phyloP scores from a whole-genome alignment of 1,140 invertebrate genomes.

The Cotesia typhae region DNA sequence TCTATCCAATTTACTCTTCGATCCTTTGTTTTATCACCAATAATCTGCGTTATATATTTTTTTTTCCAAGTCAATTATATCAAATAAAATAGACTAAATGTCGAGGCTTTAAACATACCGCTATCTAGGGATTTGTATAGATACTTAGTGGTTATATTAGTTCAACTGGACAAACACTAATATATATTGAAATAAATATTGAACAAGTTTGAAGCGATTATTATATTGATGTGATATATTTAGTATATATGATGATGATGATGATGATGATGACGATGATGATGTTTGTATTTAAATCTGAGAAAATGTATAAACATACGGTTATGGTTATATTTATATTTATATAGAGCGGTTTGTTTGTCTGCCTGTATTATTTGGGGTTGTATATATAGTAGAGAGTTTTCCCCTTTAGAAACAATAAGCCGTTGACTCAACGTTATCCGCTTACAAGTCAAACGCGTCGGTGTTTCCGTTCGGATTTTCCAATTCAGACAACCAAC shows the following conservation, averaged over 20 bases:
- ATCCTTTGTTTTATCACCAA: conserved; percentile 23
- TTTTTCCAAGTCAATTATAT: too few species aligned
- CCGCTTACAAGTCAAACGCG: conserved; percentile 65
- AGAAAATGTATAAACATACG: conserved; percentile 15
- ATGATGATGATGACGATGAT: too few species aligned
- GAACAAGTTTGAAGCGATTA: conserved; percentile 31
- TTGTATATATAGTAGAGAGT: not conserved
- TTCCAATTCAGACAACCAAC: conserved; percentile 50
- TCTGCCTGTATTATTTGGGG: too few species aligned
- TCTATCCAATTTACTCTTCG: conserved; percentile 26
- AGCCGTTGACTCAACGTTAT: conserved; percentile 65
- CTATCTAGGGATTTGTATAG: not conserved
- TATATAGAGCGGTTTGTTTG: not conserved
- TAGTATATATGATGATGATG: not conserved
- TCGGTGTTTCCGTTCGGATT: conserved; percentile 55
- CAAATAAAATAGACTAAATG: too few species aligned
- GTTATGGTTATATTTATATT: not conserved
- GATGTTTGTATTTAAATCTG: conserved; percentile 1
- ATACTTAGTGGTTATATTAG: conserved; percentile 30
- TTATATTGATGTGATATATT: conserved; percentile 1
- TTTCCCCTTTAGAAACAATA: conserved; percentile 55
- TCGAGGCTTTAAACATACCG: too few species aligned
- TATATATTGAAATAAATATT: conserved; percentile 24
- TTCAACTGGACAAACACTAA: conserved; percentile 63
- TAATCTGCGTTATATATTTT: not conserved